Evolutionary conservation across 2,113 vertebrate genomes (phyloP).

Genomic region (Nestor notabilis): DNA sequence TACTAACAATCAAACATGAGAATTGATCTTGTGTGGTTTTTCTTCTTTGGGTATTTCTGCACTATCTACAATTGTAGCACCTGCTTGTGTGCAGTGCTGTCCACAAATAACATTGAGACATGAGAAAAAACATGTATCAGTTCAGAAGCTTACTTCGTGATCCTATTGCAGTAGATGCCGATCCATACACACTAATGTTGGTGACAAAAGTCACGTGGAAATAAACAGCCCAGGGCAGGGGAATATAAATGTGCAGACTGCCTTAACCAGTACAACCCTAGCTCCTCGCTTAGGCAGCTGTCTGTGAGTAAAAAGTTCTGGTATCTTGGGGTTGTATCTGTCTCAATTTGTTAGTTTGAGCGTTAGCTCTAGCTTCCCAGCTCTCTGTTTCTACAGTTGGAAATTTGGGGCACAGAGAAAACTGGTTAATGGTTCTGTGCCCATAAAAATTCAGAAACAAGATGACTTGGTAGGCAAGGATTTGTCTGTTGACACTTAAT

Average conservation of each 20-base stretch:
- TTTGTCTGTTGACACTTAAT: neutral
- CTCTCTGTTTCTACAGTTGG: neutral
- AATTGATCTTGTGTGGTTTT: neutral
- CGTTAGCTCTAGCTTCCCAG: neutral
- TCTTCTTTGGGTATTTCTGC: neutral
- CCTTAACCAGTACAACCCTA: neutral
- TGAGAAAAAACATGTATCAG: neutral
- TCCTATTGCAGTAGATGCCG: neutral
- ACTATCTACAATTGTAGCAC: neutral
- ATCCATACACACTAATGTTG: neutral
- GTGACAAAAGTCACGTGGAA: neutral
- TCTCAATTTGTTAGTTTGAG: neutral
- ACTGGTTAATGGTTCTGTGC: neutral
- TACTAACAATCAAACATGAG: neutral
- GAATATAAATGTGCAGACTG: neutral
- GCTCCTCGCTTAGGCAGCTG: neutral
- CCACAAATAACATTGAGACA: neutral
- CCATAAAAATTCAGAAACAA: neutral
- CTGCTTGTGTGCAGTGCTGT: neutral
- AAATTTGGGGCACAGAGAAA: neutral
- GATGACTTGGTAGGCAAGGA: neutral
- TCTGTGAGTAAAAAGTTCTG: neutral
- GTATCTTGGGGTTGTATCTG: neutral
- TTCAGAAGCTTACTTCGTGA: neutral
- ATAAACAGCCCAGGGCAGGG: neutral